Base-by-base conservation (phyloP, 2,888 invertebrate genomes). In the Hofmannophila pseudospretella region DNA sequence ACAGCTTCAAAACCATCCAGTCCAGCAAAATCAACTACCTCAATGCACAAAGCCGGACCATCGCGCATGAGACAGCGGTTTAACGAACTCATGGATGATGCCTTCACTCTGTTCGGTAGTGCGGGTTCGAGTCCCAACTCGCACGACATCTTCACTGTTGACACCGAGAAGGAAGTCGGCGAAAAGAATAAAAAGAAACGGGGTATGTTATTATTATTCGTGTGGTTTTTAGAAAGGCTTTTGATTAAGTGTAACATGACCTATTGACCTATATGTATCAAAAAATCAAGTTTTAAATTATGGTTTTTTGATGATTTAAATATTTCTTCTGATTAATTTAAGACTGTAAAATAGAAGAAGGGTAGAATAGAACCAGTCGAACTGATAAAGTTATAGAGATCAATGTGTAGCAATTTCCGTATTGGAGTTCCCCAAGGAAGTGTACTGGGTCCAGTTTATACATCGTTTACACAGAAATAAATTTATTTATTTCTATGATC, bases 51-150 rank as follows among this genome's bases (percentile, higher is more conserved):
- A 28, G 74, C 79, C 0, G 82, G 80, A 0, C 88, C 91, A 0
- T 90, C 91, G 0, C 88, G 90, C 37, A 92, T 94, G 89, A 72
- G 93, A 32, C 90, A 90, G 54, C 79, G 94, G 27, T 93, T 94
- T 67, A 92, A 93, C 68, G 93, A 93, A 58, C 86, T 94, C 5
- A 87, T 94, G 61, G 94, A 94, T 55, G 94, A 94, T 54, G 94
- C 94, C 0, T 93, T 93, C 76, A 93, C 92, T 43, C 78, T 94
- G 39, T 93, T 93, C 68, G 92, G 92, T 2, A 91, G 90, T 55
- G 88, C 90, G 19, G 89, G 88, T 34, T 86, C 87, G 10, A 90
- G 88, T 49, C 82, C 87, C n/a, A 63, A 72, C 43, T 74, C 82
- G 0, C 70, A 70, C 8, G 72, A 76, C 14, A 72, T 81, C 0